These are phyloP conservation scores for Heliconius eleuchia DNA, from an alignment of 1,140 invertebrate genomes.

Conservation along the genomic window DNA sequence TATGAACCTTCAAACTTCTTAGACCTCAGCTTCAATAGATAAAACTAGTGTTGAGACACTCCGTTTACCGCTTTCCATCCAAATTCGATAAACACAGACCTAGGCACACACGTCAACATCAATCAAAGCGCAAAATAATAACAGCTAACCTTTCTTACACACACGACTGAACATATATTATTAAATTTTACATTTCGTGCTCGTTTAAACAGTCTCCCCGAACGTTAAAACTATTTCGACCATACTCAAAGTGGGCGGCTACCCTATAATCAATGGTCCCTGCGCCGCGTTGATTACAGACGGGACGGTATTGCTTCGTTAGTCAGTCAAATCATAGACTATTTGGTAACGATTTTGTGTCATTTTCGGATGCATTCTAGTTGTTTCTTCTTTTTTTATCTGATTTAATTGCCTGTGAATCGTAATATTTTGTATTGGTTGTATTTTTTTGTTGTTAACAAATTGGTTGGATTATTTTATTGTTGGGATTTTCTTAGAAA, in stretches of 20 bases:
- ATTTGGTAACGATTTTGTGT: slow-evolving; percentile 60
- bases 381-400: not conserved
- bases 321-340: slow-evolving; percentile 69
- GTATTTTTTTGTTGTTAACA: no score
- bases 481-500: no score
- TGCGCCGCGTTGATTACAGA: slow-evolving; percentile 58
- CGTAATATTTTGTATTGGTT: slow-evolving; percentile 14
- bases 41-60: no score
- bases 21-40: no score
- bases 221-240: slow-evolving; percentile 30
- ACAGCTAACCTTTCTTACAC: not conserved
- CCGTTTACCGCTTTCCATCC: no score
- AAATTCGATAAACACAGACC: not conserved
- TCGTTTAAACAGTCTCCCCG: slow-evolving; percentile 10
- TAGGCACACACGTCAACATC: not conserved
- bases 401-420: slow-evolving; percentile 62
- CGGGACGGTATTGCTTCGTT: slow-evolving; percentile 62
- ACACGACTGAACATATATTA: not conserved
- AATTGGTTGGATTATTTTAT: no score
- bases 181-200: slow-evolving; percentile 9
- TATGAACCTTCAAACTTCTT: slow-evolving; percentile 17
- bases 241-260: slow-evolving; percentile 56
- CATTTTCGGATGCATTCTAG: slow-evolving; percentile 52
- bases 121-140: slow-evolving; percentile 7
- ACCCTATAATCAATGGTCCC: slow-evolving; percentile 66